Evolutionary conservation across 2,797 vertebrate genomes (phyloP).

Genomic region (Anabacerthia variegaticeps): DNA sequence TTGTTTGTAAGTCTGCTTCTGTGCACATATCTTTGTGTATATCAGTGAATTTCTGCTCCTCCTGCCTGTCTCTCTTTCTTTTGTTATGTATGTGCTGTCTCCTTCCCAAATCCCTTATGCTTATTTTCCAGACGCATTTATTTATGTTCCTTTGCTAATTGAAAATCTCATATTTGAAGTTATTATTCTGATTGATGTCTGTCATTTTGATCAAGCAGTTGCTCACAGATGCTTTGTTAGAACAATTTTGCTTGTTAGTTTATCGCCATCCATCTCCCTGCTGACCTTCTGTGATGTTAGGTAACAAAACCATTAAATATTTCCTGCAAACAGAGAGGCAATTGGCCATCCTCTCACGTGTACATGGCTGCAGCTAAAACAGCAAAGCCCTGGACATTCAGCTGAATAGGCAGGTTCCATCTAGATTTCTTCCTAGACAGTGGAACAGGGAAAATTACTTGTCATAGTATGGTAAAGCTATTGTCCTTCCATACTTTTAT

Average conservation of each 20-base stretch:
- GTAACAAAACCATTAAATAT: constrained; percentile 36
- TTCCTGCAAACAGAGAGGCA: not conserved
- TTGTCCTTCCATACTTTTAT: not conserved
- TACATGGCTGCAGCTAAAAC: not conserved
- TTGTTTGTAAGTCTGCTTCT: constrained; percentile 46
- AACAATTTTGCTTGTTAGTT: constrained; percentile 77
- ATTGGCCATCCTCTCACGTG: not conserved
- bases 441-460: not conserved
- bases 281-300: constrained; percentile 73
- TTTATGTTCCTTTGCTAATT: constrained; percentile 83
- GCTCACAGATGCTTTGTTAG: constrained; percentile 79
- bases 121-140: constrained; percentile 78
- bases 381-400: not conserved
- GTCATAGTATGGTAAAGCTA: not conserved
- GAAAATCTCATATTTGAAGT: constrained; percentile 82
- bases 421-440: not conserved
- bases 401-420: not conserved
- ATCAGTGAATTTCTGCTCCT: constrained; percentile 42
- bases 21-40: constrained; percentile 48
- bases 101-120: constrained; percentile 74
- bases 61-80: constrained; percentile 2
- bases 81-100: constrained; percentile 77
- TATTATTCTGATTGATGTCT: constrained; percentile 84
- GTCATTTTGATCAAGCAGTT: constrained; percentile 82
- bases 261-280: constrained; percentile 71